phyloP scores from a whole-genome alignment of 2,888 invertebrate genomes.

The Cheilosia scutellata region DNA sequence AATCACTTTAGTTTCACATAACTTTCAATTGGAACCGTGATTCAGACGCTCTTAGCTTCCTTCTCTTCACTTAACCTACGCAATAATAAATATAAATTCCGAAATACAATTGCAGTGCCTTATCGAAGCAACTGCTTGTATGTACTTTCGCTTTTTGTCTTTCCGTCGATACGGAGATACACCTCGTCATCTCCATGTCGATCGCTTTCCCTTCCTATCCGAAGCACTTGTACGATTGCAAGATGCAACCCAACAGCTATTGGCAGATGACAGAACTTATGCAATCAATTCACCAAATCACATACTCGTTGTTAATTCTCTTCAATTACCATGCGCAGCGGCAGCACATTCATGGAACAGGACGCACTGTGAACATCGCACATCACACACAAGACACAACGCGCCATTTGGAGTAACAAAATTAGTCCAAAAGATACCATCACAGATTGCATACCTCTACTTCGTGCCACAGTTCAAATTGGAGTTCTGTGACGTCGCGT shows the following conservation, averaged over 20 bases:
- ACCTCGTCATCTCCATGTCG: constrained; percentile 53
- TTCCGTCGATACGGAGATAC: constrained; percentile 4
- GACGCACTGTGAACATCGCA: constrained; percentile 19
- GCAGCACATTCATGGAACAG: constrained; percentile 25
- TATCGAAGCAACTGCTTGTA: constrained; percentile 11
- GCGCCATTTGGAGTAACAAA: constrained; percentile 28
- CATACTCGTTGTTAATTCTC: constrained; percentile 38
- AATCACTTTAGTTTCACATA: constrained; percentile 47
- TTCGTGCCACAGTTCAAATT: constrained; percentile 45
- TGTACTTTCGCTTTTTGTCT: constrained; percentile 49
- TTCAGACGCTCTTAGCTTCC: constrained; percentile 25
- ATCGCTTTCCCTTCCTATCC: constrained; percentile 52
- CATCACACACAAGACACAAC: background rate
- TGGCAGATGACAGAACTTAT: constrained; percentile 47
- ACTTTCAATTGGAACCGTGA: constrained; percentile 39
- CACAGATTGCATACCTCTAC: background rate
- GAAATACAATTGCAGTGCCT: constrained; percentile 26
- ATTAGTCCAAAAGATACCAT: constrained; percentile 33
- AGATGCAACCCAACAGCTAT: background rate
- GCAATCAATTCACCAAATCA: constrained; percentile 48
- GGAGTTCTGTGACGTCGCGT: constrained; percentile 24
- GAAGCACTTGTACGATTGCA: constrained; percentile 33
- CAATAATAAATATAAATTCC: constrained; percentile 42
- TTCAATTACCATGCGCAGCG: constrained; percentile 36
- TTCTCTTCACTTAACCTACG: constrained; percentile 41